phyloP scores from a whole-genome alignment of 1,140 invertebrate genomes.

The Thaumatotibia leucotreta region DNA sequence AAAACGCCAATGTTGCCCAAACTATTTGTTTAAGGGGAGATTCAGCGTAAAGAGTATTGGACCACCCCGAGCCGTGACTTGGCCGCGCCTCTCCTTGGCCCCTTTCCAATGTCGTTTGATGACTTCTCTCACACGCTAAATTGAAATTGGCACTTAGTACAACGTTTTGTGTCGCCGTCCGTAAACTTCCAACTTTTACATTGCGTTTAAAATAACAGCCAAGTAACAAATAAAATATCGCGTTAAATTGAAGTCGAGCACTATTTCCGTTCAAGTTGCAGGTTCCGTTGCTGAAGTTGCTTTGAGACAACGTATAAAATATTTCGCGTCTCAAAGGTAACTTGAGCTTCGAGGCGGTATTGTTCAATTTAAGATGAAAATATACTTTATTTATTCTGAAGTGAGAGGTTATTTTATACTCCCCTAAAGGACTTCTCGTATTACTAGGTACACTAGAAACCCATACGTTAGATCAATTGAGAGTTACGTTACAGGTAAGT shows the following conservation, averaged over 20 bases:
- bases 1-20: neutral
- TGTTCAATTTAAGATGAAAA: neutral
- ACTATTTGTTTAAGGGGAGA: conserved; percentile 25
- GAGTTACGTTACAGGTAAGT: no score
- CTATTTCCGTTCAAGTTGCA: conserved; percentile 14
- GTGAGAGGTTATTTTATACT: neutral
- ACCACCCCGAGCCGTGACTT: conserved; percentile 36
- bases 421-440: neutral
- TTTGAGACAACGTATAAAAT: neutral
- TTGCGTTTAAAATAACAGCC: conserved; percentile 2
- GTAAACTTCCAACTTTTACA: conserved; percentile 29
- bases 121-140: conserved; percentile 49
- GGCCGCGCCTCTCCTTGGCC: conserved; percentile 39
- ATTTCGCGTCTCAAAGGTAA: neutral
- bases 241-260: neutral
- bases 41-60: conserved; percentile 34
- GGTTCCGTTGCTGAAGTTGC: neutral
- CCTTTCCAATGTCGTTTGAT: conserved; percentile 38
- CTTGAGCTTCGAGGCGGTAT: neutral
- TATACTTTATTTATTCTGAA: neutral
- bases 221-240: conserved; percentile 1
- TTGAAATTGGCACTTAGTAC: conserved; percentile 54
- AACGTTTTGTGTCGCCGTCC: conserved; percentile 27
- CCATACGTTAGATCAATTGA: no score
- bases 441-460: neutral